Evolutionary conservation across 2,113 vertebrate species (phyloP).

Genomic region (Dipodomys stephensi): DNA sequence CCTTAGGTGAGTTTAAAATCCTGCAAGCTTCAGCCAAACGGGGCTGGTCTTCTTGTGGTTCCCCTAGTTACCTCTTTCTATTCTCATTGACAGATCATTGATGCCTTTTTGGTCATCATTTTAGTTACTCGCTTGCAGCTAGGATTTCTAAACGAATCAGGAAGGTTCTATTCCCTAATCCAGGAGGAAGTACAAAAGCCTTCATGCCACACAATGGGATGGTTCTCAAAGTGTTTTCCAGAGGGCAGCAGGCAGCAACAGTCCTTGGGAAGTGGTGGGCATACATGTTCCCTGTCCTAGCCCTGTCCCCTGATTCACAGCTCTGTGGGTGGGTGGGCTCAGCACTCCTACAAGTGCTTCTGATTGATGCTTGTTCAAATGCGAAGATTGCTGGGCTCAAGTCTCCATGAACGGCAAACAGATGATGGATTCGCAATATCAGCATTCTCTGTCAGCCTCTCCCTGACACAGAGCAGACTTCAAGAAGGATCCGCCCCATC

Average conservation of each 20-base stretch:
- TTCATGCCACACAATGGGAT: not conserved
- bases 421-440: not conserved
- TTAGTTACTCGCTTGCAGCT: not conserved
- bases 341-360: not conserved
- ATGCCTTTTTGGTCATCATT: not conserved
- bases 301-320: fast-evolving
- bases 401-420: not conserved
- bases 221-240: not conserved
- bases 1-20: not conserved
- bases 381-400: not conserved
- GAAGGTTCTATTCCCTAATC: not conserved
- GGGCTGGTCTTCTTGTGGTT: not conserved
- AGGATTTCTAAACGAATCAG: not conserved
- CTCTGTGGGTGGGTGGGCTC: no score
- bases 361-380: not conserved
- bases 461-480: not conserved
- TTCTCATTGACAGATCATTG: not conserved
- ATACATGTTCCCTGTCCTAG: fast-evolving
- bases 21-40: not conserved
- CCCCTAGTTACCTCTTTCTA: not conserved
- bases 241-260: no score
- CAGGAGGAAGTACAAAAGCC: not conserved
- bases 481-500: not conserved
- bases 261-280: not conserved
- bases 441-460: not conserved